Percentiles rank a stretch among this genome's conserved stretches.
phyloP scores from a whole-genome alignment of 2,113 vertebrate genomes.

The Tretioscincus oriximinensis region DNA sequence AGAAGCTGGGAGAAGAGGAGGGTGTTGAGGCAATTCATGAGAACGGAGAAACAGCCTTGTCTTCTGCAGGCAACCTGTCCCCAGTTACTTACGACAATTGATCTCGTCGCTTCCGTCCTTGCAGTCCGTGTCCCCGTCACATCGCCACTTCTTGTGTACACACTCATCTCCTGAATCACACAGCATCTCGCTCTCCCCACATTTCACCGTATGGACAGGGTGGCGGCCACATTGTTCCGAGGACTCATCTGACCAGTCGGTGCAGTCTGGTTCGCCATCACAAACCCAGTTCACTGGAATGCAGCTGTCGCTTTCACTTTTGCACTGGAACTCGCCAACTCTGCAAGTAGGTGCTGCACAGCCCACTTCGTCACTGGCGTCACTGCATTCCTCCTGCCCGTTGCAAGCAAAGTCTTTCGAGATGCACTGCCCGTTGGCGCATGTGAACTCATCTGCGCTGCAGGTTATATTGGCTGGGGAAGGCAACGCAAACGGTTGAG shows the following conservation, averaged over 20 bases:
- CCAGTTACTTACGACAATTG: slow-evolving; percentile 88
- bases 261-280: slow-evolving; percentile 91
- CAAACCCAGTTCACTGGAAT: slow-evolving; percentile 93
- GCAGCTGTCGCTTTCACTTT: slow-evolving; percentile 82
- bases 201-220: slow-evolving; percentile 81
- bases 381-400: slow-evolving; percentile 92
- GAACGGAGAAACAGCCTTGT: background rate
- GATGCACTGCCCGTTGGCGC: slow-evolving; percentile 88
- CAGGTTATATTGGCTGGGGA: slow-evolving; percentile 89
- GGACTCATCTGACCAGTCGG: slow-evolving; percentile 92
- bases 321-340: slow-evolving; percentile 89
- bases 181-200: slow-evolving; percentile 84
- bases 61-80: background rate
- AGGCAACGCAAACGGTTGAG: background rate
- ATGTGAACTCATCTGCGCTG: slow-evolving; percentile 90
- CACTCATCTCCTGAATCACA: slow-evolving; percentile 89
- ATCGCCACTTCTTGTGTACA: slow-evolving; percentile 95
- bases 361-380: slow-evolving; percentile 87
- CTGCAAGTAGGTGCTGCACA: slow-evolving; percentile 87
- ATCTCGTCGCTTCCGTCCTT: slow-evolving; percentile 93
- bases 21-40: background rate
- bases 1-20: slow-evolving; percentile 75
- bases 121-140: slow-evolving; percentile 94
- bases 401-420: slow-evolving; percentile 94
- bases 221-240: slow-evolving; percentile 86